Base-by-base conservation (phyloP, 2,888 invertebrate species). In the Trichopria drosophilae region DNA sequence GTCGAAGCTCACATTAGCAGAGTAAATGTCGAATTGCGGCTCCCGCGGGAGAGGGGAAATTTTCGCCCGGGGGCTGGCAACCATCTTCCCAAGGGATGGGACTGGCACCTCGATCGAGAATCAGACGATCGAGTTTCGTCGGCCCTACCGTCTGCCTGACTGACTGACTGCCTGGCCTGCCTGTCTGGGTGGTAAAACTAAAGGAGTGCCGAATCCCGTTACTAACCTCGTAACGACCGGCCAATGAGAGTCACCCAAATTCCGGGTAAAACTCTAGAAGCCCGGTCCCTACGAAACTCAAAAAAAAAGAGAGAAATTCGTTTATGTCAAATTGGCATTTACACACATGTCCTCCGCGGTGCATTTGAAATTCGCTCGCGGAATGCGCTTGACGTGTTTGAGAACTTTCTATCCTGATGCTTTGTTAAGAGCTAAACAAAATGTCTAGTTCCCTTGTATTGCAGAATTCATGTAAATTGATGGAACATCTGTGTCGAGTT, bases 41-140 rank as follows among this genome's bases (percentile, higher is more conserved):
- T 64, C n/a, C 69, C 66, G 66, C 18, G 12, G 67, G 63, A 68
- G 64, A 47, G 54, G 51, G 56, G 59, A 61, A 61, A 65, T 65
- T 65, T 66, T 60, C 55, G 61, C 67, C 62, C 58, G 53, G 53
- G 61, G 63, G 64, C 58, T 61, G 64, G 58, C 59, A 66, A 63
- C 60, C 67, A 58, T 65, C 61, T 67, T 69, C 71, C 69, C 69
- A 32, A 50, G 67, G 66, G 67, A 67, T 57, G 45, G 53, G 58
- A 58, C 57, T 55, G 58, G 60, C 61, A 59, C 59, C 61, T 59
- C 60, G 61, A 61, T 60, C 59, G 50, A 53, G 60, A 64, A 63
- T 61, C 62, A 58, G 59, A 61, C 63, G 66, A 65, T 64, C 64
- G 62, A 65, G 65, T 70, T 68, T 68, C 62, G n/a, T n/a, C n/a